Evolutionary conservation across 2,113 vertebrate species (phyloP).

Genomic region (Phalacrocorax brasilianus): DNA sequence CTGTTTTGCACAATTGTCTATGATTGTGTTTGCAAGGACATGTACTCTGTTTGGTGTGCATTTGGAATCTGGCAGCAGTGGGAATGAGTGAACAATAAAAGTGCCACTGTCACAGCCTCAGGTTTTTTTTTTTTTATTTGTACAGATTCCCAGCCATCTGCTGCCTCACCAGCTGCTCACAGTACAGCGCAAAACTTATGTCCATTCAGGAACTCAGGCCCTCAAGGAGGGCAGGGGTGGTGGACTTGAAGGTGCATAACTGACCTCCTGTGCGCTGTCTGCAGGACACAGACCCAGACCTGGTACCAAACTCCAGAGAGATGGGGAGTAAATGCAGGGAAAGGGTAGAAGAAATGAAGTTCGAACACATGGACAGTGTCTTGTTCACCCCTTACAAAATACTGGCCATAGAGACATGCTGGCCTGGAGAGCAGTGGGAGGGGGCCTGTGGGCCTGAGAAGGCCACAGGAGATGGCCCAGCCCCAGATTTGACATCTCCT

Average conservation of each 20-base stretch:
- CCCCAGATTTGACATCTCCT: background rate
- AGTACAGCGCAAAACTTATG: background rate
- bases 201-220: background rate
- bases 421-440: background rate
- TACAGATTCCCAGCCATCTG: constrained; percentile 51
- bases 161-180: constrained; percentile 43
- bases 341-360: background rate
- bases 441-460: background rate
- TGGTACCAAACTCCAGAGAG: background rate
- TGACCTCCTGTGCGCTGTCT: background rate
- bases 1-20: background rate
- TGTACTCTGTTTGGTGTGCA: background rate
- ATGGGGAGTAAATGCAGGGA: background rate
- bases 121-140: background rate
- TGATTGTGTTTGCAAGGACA: background rate
- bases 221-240: background rate
- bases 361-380: background rate
- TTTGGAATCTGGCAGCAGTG: background rate
- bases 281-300: background rate
- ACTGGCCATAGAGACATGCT: background rate
- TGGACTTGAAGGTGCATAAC: background rate
- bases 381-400: background rate
- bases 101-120: background rate
- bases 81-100: constrained; percentile 14
- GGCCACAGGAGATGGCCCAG: background rate